Evolutionary conservation across 2,888 invertebrate genomes (phyloP).

Genomic region (Macrophya annulata): DNA sequence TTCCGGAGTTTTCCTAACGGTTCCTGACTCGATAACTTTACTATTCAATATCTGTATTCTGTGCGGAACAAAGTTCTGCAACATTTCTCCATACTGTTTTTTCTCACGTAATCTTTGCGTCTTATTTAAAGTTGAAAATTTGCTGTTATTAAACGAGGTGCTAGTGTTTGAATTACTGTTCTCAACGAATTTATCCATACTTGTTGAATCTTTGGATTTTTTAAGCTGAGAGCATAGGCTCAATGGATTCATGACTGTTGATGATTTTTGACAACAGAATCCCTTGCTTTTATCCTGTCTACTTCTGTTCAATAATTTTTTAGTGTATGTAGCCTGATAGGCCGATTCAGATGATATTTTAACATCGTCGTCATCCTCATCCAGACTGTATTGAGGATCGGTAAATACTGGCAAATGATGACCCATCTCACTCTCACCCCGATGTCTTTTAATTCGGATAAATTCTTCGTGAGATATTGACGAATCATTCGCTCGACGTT

Average conservation of each 20-base stretch:
- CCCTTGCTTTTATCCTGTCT: not conserved
- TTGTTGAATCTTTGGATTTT: constrained; percentile 2
- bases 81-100: constrained; percentile 69
- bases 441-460: constrained; percentile 66
- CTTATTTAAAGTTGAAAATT: constrained; percentile 36
- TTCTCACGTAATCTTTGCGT: constrained; percentile 69
- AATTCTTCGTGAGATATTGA: constrained; percentile 61
- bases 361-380: constrained; percentile 66
- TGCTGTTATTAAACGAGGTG: not conserved
- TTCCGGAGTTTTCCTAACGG: constrained; percentile 61
- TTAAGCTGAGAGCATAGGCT: not conserved
- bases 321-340: constrained; percentile 56
- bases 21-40: constrained; percentile 55
- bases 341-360: constrained; percentile 62
- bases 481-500: constrained; percentile 67
- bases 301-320: constrained; percentile 28
- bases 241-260: not conserved
- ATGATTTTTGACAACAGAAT: constrained; percentile 5
- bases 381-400: constrained; percentile 61
- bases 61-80: constrained; percentile 68
- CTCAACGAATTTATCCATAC: not conserved
- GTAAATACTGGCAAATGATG: constrained; percentile 55
- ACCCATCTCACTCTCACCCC: constrained; percentile 58
- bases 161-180: constrained; percentile 29
- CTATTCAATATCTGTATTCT: constrained; percentile 63